Evolutionary conservation across 2,888 invertebrate species (phyloP), one percentile per base, ranked within the genome.

Genomic region (Tachina grossa): DNA sequence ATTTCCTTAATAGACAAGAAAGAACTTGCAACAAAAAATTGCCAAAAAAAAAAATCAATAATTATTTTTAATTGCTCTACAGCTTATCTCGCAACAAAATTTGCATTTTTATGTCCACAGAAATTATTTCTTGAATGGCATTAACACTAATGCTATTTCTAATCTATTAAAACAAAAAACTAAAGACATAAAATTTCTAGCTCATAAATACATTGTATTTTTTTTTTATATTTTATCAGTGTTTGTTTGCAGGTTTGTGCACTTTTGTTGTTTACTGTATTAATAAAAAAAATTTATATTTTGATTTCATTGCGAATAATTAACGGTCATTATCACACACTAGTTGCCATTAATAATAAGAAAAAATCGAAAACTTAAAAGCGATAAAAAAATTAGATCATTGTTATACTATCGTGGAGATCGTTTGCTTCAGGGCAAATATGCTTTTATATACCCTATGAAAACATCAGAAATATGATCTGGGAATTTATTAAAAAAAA

Each of bases 1-100:
- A 74, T 66, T 80, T 80, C 80, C 66, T 66, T 74, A 66, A 80
- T 57, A 72, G 72, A 74, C 80, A 80, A 80, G 55, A 69, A 80
- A 80, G 55, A 69, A 55, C 11, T 53, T 43, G 53, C 43, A 14
- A 55, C 19, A 41, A 55, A 14, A 22, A 19, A 51, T 31, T 31
- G 6, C 31, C 31, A 31, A 19, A 51, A 22, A 19, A 51, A 22
- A 9, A 19, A 22, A 14, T 45, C 13, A 66, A 13, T 68, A 41
- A 45, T 43, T 51, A 11, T 61, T 51, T 49, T 41, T 9, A 39
- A 45, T 55, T 11, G 16, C 43, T 11, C 69, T 19, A 43, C 69
- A 45, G 9, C 63, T 79, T 71, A 79, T 71, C 71, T 49, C 16
- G 9, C 41, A 31, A 39, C 68, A 16, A 71, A 53, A 79, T 79